Percentiles rank a stretch among this genome's conserved stretches.
Conservation (phyloP, 2,888 invertebrate genomes). For the Sepioteuthis lessoniana region DNA sequence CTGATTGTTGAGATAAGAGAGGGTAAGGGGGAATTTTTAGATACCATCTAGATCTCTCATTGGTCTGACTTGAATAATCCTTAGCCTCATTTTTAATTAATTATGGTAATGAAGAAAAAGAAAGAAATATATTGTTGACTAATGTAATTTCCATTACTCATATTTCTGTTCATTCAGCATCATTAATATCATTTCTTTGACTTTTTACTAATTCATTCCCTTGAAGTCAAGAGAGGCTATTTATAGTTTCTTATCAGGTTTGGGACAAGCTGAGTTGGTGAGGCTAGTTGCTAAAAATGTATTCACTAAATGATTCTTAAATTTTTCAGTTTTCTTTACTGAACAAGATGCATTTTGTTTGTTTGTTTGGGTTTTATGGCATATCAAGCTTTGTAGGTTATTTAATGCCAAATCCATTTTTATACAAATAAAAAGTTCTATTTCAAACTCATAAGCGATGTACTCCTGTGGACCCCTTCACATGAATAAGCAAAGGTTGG, state of each 20-base stretch:
- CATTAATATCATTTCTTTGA: background rate
- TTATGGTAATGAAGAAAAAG: background rate
- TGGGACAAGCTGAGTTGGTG: background rate
- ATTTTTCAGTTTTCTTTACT: background rate
- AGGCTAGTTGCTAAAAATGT: background rate
- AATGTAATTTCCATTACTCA: background rate
- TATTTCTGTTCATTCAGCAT: background rate
- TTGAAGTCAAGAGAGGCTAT: background rate
- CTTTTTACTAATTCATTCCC: slow-evolving; percentile 33
- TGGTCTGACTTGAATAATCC: background rate
- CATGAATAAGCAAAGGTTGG: too few species aligned
- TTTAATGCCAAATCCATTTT: too few species aligned
- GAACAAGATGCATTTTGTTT: too few species aligned
- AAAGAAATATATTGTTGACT: slow-evolving; percentile 4
- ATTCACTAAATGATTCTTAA: background rate
- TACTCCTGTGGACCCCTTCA: too few species aligned
- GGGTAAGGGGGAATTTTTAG: background rate
- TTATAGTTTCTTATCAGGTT: background rate
- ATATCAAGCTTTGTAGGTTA: too few species aligned
- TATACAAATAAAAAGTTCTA: too few species aligned
- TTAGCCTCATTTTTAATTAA: slow-evolving; percentile 20
- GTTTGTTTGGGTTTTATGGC: too few species aligned
- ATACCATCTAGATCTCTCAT: background rate
- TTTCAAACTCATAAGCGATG: too few species aligned
- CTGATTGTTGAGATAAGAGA: background rate